Evolutionary conservation across 1,140 invertebrate genomes (phyloP).

Genomic region (Amphibalanus amphitrite): DNA sequence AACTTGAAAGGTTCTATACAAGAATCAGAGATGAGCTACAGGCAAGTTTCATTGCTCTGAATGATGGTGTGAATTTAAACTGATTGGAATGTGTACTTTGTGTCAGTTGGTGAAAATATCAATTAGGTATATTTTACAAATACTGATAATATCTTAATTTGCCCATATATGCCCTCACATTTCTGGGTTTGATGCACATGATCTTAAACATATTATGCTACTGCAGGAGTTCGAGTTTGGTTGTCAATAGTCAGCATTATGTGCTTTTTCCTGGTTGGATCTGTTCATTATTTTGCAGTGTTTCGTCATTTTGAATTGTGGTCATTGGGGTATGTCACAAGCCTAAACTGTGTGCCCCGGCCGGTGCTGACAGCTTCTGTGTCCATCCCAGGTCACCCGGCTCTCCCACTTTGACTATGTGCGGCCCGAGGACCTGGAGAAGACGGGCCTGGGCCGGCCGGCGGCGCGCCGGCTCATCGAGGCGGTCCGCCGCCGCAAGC

Average conservation of each 20-base stretch:
- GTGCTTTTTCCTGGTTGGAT: not conserved
- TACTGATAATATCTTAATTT: not conserved
- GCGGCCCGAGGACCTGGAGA: conserved; percentile 77
- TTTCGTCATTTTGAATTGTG: conserved; percentile 5
- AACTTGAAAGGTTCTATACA: conserved; percentile 78
- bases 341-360: no score
- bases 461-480: conserved; percentile 74
- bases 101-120: not conserved
- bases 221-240: no score
- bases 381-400: conserved; percentile 45
- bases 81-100: not conserved
- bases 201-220: no score
- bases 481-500: conserved; percentile 80
- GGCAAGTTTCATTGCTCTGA: conserved; percentile 27
- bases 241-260: not conserved
- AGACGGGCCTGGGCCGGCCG: conserved; percentile 83
- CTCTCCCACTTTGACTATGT: conserved; percentile 93
- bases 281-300: not conserved
- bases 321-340: conserved; percentile 3
- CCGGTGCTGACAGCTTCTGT: not conserved
- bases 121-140: not conserved
- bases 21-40: conserved; percentile 81
- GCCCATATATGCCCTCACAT: not conserved
- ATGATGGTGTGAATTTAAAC: not conserved
- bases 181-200: no score